A percentile compares a stretch with the other conserved stretches of the same genome.
Conservation (phyloP, 2,113 vertebrate species). For the Amblyornis subalaris region DNA sequence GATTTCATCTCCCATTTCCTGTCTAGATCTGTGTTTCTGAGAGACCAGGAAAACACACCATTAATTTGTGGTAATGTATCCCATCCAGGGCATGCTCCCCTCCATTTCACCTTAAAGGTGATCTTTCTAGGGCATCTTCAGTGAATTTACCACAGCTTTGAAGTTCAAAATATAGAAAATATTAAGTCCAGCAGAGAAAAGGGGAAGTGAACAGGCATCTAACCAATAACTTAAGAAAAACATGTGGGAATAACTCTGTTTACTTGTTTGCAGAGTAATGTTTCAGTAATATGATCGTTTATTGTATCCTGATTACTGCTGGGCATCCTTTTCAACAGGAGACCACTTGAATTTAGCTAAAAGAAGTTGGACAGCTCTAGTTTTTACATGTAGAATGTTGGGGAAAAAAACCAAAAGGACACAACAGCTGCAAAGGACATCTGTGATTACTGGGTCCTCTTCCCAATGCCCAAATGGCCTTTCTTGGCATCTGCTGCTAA, state of each 20-base stretch:
- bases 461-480: not conserved
- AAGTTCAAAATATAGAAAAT: not conserved
- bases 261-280: not conserved
- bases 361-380: not conserved
- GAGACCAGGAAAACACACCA: not conserved
- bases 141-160: not conserved
- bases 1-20: not conserved
- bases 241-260: not conserved
- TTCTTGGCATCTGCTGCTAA: not conserved
- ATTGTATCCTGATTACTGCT: not conserved
- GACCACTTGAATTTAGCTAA: not conserved
- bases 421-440: not conserved
- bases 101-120: not conserved
- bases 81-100: not conserved
- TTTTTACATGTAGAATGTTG: not conserved
- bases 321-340: not conserved
- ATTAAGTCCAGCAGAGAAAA: not conserved
- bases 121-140: not conserved
- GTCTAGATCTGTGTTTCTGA: not conserved
- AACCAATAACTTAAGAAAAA: not conserved
- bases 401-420: fast-evolving
- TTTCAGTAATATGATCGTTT: not conserved
- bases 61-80: not conserved
- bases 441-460: not conserved
- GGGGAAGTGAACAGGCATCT: not conserved